Conservation (phyloP, 2,113 vertebrate species). For the Gavia stellata region DNA sequence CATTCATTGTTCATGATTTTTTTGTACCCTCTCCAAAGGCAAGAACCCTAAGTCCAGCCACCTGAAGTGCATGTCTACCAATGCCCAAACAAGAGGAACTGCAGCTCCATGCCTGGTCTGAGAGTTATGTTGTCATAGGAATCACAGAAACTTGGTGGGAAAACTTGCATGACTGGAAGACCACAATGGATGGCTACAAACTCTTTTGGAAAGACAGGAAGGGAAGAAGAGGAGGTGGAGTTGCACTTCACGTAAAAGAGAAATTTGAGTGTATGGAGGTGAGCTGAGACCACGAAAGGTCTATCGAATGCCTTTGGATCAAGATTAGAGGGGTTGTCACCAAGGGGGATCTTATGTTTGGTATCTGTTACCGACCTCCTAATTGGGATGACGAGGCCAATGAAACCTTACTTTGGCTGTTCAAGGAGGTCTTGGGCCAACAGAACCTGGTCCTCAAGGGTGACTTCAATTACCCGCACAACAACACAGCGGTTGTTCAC, state of each 20-base stretch:
- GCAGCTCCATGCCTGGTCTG: fast-evolving
- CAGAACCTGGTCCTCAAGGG: not conserved
- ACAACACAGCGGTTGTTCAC: not conserved
- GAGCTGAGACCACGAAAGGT: not conserved
- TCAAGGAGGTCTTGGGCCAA: not conserved
- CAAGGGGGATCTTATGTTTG: not conserved
- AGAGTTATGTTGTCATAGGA: not conserved
- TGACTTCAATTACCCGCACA: not conserved
- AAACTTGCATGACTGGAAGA: not conserved
- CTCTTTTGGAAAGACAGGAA: not conserved
- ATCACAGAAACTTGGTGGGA: not conserved
- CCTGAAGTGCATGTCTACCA: not conserved
- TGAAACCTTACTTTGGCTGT: not conserved
- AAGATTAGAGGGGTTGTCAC: not conserved
- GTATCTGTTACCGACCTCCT: not conserved
- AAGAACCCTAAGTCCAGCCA: not conserved
- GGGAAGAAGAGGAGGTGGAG: not conserved
- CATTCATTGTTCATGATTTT: not conserved
- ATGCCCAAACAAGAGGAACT: not conserved
- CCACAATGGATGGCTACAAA: not conserved
- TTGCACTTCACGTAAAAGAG: not conserved
- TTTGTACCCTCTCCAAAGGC: not conserved
- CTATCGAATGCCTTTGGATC: fast-evolving
- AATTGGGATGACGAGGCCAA: not conserved
- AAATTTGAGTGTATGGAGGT: fast-evolving